Conservation (phyloP, 2,113 vertebrate species). For the Pygoscelis adeliae region DNA sequence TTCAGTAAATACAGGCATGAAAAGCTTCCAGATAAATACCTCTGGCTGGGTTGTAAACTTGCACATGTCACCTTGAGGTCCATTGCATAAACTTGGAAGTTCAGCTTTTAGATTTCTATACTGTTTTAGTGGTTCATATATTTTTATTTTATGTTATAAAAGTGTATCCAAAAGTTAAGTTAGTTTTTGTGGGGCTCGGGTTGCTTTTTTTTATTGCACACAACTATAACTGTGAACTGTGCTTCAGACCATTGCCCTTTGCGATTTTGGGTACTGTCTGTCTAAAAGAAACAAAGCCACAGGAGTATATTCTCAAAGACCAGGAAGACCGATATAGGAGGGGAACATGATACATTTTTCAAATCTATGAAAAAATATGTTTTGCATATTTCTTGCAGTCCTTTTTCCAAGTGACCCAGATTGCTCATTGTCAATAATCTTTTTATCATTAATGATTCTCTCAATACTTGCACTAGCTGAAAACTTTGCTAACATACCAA, state of each 20-base stretch:
- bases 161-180: neutral
- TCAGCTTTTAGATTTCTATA: neutral
- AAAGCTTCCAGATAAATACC: neutral
- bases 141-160: conserved; percentile 27
- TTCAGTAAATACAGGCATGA: neutral
- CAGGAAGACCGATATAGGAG: neutral
- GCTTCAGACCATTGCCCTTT: neutral
- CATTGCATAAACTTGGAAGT: neutral
- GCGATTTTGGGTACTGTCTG: neutral
- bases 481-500: neutral
- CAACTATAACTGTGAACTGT: neutral
- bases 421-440: neutral
- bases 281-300: neutral
- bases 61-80: neutral
- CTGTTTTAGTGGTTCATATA: neutral
- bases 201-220: neutral
- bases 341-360: neutral
- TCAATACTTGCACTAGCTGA: neutral
- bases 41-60: neutral
- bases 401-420: neutral
- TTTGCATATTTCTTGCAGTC: neutral
- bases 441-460: neutral
- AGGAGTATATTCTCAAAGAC: neutral
- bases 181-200: neutral
- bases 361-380: neutral